These are phyloP conservation scores for Zaprionus nigranus DNA, from an alignment of 1,140 invertebrate genomes.

Conservation along the genomic window DNA sequence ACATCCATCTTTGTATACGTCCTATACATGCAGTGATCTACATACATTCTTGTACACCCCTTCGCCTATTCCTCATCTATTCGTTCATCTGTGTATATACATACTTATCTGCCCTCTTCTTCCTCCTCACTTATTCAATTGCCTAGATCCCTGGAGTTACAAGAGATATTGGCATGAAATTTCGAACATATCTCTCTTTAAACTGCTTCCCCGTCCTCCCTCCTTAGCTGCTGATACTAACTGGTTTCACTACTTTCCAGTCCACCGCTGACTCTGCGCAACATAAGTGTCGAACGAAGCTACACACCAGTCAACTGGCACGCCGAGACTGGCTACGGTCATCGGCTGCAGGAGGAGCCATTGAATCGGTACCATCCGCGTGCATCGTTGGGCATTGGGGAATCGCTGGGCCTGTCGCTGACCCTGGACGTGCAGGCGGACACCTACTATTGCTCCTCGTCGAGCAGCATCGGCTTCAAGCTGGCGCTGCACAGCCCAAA, in stretches of 20 bases:
- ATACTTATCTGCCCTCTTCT: neutral
- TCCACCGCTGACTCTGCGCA: constrained; percentile 47
- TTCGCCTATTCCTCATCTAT: neutral
- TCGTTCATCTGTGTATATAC: no score
- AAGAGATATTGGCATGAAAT: neutral
- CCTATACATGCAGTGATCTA: neutral
- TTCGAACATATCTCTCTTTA: neutral
- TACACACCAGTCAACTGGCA: constrained; percentile 88
- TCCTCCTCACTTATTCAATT: neutral
- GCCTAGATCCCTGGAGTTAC: neutral
- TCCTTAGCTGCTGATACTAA: no score
- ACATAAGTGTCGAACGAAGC: constrained; percentile 24
- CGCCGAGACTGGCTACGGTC: constrained; percentile 88
- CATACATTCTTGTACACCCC: neutral
- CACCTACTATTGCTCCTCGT: constrained; percentile 92
- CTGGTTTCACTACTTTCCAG: neutral
- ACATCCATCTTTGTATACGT: neutral
- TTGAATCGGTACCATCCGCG: constrained; percentile 86
- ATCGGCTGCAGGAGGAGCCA: constrained; percentile 70
- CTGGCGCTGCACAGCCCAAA: constrained; percentile 89
- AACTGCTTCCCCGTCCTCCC: neutral
- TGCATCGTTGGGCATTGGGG: constrained; percentile 87
- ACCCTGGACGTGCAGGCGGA: constrained; percentile 88
- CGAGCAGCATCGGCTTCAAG: constrained; percentile 91
- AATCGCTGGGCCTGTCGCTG: constrained; percentile 89